Conservation (phyloP, 2,113 vertebrate genomes). For the Poeciliopsis turrubarensis region DNA sequence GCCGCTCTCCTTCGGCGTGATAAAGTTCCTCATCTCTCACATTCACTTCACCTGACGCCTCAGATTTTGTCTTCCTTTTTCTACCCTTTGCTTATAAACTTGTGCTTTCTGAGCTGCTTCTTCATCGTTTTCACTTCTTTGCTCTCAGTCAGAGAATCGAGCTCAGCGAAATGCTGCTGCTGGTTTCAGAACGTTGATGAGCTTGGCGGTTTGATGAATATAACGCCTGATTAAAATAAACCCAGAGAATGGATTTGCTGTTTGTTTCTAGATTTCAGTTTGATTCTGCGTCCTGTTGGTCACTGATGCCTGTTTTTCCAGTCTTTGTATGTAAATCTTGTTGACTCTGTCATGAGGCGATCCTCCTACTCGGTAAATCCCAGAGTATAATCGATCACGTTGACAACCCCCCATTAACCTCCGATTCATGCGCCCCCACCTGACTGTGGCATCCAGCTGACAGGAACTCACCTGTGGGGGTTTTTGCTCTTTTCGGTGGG, state of each 20-base stretch:
- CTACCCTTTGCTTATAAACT: background rate
- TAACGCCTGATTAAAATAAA: background rate
- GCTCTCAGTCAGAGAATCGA: slow-evolving; percentile 2
- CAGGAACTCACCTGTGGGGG: slow-evolving; percentile 28
- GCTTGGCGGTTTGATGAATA: background rate
- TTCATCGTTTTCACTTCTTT: slow-evolving; percentile 5
- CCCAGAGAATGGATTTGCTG: slow-evolving; percentile 9
- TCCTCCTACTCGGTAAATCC: slow-evolving; percentile 50
- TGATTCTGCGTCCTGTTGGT: background rate
- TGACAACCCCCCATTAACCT: slow-evolving; percentile 31
- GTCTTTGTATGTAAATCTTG: slow-evolving; percentile 67
- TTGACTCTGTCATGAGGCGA: slow-evolving; percentile 61
- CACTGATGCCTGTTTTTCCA: slow-evolving; percentile 57
- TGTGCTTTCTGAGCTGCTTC: slow-evolving; percentile 11
- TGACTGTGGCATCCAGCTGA: slow-evolving; percentile 7
- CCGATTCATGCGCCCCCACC: background rate
- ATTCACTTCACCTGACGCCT: slow-evolving; percentile 11
- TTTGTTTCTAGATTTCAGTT: background rate
- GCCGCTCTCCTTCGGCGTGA: slow-evolving; percentile 9
- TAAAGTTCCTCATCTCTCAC: slow-evolving; percentile 23
- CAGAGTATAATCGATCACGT: slow-evolving; percentile 61
- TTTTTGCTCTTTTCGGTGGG: slow-evolving; percentile 2
- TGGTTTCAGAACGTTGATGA: too few species aligned
- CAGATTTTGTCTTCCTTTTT: slow-evolving; percentile 23
- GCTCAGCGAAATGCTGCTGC: background rate